Percentiles rank a stretch among this genome's conserved stretches.
These are phyloP conservation scores for Hoplodrina blanda DNA, from an alignment of 2,888 invertebrate species.

Conservation along the genomic window DNA sequence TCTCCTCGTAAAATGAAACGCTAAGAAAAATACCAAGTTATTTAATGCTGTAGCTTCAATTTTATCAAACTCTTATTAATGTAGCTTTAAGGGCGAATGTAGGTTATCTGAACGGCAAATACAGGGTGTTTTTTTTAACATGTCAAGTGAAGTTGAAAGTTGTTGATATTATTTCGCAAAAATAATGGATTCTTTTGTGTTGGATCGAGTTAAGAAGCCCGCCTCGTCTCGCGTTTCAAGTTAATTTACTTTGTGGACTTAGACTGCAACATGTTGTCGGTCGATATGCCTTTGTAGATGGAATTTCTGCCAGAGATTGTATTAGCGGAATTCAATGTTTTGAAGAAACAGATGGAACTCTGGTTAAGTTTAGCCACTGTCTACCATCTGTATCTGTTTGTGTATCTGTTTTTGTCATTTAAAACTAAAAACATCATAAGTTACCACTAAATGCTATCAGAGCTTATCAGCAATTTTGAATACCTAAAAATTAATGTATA, in stretches of 20 bases:
- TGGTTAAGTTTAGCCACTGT: not conserved
- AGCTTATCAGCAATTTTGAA: no score
- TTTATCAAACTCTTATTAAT: constrained; percentile 52
- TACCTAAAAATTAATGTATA: no score
- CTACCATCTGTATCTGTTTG: not conserved
- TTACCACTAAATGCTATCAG: no score
- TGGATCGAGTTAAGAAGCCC: constrained; percentile 7
- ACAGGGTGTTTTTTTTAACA: constrained; percentile 31
- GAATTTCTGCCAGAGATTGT: not conserved
- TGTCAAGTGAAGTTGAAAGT: constrained; percentile 41
- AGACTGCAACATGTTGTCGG: not conserved
- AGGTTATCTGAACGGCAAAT: constrained; percentile 40
- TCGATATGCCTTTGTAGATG: not conserved
- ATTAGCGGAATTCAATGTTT: not conserved
- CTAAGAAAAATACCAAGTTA: constrained; percentile 53
- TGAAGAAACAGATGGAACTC: not conserved
- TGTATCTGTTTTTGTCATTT: no score
- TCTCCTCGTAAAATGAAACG: constrained; percentile 78
- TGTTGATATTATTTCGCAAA: constrained; percentile 51
- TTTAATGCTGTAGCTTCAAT: constrained; percentile 25
- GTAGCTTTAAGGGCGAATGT: constrained; percentile 36
- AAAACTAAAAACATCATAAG: no score
- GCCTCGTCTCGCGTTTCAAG: constrained; percentile 1
- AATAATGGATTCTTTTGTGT: constrained; percentile 63
- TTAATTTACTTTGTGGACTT: constrained; percentile 19